Base-by-base conservation (phyloP, 2,113 vertebrate species). In the Eudyptes chrysolophus region DNA sequence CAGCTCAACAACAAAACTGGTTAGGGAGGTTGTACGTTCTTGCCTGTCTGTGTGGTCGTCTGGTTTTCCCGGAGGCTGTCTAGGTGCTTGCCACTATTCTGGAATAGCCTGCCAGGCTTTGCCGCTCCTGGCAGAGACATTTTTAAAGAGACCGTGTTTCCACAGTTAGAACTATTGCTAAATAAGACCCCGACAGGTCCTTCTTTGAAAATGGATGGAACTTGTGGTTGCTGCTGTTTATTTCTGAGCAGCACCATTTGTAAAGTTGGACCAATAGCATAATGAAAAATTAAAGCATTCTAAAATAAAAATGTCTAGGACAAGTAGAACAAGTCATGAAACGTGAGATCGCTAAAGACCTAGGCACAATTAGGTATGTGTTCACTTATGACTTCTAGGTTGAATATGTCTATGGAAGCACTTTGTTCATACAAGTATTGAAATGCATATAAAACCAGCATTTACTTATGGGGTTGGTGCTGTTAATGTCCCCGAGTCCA, bases 11-110 rank as follows among this genome's bases (percentile, higher is more conserved):
- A 58, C 81, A 71, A 92, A 94, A 92, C 96, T 96, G 75, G 86
- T 96, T 92, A 14, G 85, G 86, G 95, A 86, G 60, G 78, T 94
- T 94, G 20, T 60, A 7, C 42, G 62, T 80, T 96, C 89, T 86
- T 0, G 13, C 38, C 68, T 89, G 69, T 49, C 51, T 90, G 81
- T 95, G 93, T 84, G 95, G 92, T 87, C 93, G 49, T 84, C 38
- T 81, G 54, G 25, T 86, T 85, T 96, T 82, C 84, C 90, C 19
- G 0, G 55, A 69, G 92, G 83, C 90, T 82, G 4, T 79, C 30
- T 74, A 87, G 34, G 10, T 87, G 38, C 25, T 89, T 96, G 74
- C 71, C 84, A 75, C 62, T 78, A 8, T 65, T 94, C 86, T 94
- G 86, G 78, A 94, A 89, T 40, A 87, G 64, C 58, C 46, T 96